A percentile compares a stretch with the other conserved stretches of the same genome.
These are phyloP conservation scores for Axinella damicornis DNA, from an alignment of 37 sponge, comb jelly and placozoan species.

Conservation along the genomic window DNA sequence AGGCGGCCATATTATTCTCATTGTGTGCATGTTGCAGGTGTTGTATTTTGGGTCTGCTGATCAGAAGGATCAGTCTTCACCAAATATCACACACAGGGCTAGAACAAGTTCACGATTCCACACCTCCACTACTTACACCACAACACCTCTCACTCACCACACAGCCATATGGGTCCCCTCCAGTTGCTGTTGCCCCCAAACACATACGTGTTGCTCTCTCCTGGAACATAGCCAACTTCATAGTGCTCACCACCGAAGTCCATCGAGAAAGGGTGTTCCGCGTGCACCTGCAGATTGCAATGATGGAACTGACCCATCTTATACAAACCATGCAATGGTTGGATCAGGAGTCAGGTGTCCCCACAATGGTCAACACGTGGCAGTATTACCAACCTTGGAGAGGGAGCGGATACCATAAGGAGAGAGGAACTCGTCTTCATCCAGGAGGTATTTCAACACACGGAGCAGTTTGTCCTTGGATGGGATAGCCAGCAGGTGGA, in stretches of 20 bases:
- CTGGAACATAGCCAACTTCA: slow-evolving; percentile 87
- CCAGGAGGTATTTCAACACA: slow-evolving; percentile 89
- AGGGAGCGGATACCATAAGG: slow-evolving; percentile 93
- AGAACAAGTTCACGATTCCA: too few relatives aligned
- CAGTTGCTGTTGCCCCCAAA: slow-evolving; percentile 99
- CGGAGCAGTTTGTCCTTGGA: slow-evolving; percentile 55
- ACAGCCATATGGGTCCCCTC: slow-evolving; percentile 96
- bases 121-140: too few relatives aligned
- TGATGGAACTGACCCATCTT: too few relatives aligned
- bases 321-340: neutral
- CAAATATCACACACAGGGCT: too few relatives aligned
- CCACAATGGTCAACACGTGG: neutral
- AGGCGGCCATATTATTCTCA: too few relatives aligned
- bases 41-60: too few relatives aligned
- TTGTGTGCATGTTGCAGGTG: too few relatives aligned
- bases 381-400: slow-evolving; percentile 70
- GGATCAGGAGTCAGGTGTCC: neutral
- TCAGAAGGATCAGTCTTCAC: too few relatives aligned
- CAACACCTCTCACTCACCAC: too few relatives aligned
- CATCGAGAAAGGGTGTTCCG: slow-evolving; percentile 81
- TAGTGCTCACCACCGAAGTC: slow-evolving; percentile 71
- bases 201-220: slow-evolving; percentile 94
- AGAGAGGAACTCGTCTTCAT: slow-evolving; percentile 96
- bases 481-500: slow-evolving; percentile 93
- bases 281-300: too few relatives aligned